phyloP scores from a whole-genome alignment of 2,888 invertebrate genomes.

The Charanyca ferruginea region DNA sequence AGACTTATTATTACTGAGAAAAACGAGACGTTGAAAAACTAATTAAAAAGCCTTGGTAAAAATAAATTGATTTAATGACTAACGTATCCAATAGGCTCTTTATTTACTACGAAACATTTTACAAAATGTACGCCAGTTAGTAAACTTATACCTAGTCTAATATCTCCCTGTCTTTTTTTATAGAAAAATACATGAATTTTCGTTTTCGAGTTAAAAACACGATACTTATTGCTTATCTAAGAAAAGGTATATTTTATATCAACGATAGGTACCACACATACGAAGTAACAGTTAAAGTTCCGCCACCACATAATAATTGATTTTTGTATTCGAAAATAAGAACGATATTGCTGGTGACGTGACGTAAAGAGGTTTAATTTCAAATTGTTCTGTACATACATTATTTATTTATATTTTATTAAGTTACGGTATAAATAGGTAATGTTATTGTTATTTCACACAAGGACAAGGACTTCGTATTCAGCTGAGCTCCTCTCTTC shows the following conservation, averaged over 20 bases:
- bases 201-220: slow-evolving; percentile 4
- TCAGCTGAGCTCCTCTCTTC: slow-evolving; percentile 92
- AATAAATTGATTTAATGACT: slow-evolving; percentile 2
- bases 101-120: slow-evolving; percentile 17
- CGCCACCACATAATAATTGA: background rate
- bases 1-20: background rate
- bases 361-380: background rate
- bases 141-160: slow-evolving; percentile 10
- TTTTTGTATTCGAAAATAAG: no score
- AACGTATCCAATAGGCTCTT: slow-evolving; percentile 1
- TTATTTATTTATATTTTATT: slow-evolving; percentile 24
- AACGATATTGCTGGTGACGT: background rate
- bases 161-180: no score
- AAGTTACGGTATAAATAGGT: slow-evolving; percentile 49
- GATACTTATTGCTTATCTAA: background rate
- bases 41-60: background rate
- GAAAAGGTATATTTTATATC: background rate
- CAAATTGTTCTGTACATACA: background rate
- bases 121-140: slow-evolving; percentile 10
- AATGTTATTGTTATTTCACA: slow-evolving; percentile 68
- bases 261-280: background rate
- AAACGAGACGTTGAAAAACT: background rate
- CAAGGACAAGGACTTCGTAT: slow-evolving; percentile 93
- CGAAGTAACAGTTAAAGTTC: background rate
- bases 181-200: no score